phyloP scores from a whole-genome alignment of 2,113 vertebrate species.

The Corythornis madagascariensis region DNA sequence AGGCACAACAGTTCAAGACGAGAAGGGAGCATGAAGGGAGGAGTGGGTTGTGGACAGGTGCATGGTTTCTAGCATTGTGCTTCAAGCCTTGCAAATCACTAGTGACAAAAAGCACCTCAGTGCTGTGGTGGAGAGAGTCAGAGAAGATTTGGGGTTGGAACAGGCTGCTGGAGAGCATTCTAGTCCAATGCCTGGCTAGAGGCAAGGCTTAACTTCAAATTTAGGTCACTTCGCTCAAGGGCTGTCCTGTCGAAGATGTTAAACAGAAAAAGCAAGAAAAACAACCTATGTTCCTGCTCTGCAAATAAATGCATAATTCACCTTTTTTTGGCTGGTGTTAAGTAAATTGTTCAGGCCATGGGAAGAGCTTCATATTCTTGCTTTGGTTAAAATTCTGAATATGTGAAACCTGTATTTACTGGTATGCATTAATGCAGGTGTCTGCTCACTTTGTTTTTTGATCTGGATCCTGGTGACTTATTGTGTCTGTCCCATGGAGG shows the following conservation, averaged over 20 bases:
- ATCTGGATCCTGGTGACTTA: background rate
- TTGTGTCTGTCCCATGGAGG: background rate
- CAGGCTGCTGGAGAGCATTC: background rate
- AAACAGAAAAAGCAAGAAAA: conserved; percentile 9
- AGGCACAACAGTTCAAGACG: background rate
- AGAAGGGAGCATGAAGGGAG: background rate
- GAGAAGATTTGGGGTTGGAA: background rate
- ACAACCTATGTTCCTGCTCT: background rate
- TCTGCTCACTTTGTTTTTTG: conserved; percentile 24
- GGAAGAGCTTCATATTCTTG: conserved; percentile 3
- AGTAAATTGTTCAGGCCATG: background rate
- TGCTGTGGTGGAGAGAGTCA: background rate
- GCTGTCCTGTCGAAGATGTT: background rate
- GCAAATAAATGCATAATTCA: background rate
- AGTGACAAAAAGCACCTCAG: background rate
- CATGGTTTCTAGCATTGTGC: background rate
- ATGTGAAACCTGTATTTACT: conserved; percentile 36
- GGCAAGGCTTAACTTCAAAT: background rate
- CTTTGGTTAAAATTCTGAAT: conserved; percentile 13
- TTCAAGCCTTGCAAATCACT: background rate
- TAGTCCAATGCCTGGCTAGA: background rate
- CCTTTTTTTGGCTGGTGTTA: background rate
- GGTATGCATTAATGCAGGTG: conserved; percentile 16
- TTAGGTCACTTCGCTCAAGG: conserved; percentile 25
- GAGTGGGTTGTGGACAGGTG: background rate